Base-by-base conservation (phyloP, 2,113 vertebrate genomes). In the Ictidomys tridecemlineatus region DNA sequence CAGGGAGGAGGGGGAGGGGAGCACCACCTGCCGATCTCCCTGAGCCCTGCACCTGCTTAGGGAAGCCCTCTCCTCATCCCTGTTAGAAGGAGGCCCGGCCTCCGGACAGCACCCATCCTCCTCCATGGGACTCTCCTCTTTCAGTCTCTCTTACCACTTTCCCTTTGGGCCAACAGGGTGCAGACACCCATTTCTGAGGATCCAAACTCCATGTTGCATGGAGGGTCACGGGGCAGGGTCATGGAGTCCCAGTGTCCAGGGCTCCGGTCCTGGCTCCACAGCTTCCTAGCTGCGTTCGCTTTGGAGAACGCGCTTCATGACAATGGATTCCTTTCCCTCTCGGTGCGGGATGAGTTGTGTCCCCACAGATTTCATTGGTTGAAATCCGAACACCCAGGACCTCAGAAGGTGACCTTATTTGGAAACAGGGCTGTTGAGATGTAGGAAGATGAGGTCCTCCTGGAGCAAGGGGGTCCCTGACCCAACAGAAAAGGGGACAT, bases 141-240 rank as follows among this genome's bases (percentile, higher is more conserved):
- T 48, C 28, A 6, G 5, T 1, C 39, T 39, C 56, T 53, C 20
- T 5, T 26, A 0, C 7, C 32, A 7, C 9, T 34, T 28, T 24
- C 16, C 26, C 73, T 42, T 5, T 3, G 24, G 72, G 39, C 37
- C 30, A 61, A 16, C 13, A 6, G 0, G 2, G 18, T 11, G 74
- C 86, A 77, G 63, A 42, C 13, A 18, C 42, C 12, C 0, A 0
- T 20, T 10, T 89, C 79, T 5, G 39, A 17, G 34, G 2, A 8
- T 28, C 24, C 56, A 16, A 12, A 22, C 8, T 28, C 77, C 39
- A 8, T 0, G 11, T 2, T 3, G 14, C 67, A 39, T 77, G 39
- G 30, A 5, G 28, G 0, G 24, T 32, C 0, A 0, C 4, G 13
- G 58, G 65, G n/a, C 65, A 26, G 13, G 13, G 13, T 1, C 4